These are phyloP conservation scores for Drosophila infuscata DNA, from an alignment of 2,888 invertebrate genomes.

Conservation along the genomic window DNA sequence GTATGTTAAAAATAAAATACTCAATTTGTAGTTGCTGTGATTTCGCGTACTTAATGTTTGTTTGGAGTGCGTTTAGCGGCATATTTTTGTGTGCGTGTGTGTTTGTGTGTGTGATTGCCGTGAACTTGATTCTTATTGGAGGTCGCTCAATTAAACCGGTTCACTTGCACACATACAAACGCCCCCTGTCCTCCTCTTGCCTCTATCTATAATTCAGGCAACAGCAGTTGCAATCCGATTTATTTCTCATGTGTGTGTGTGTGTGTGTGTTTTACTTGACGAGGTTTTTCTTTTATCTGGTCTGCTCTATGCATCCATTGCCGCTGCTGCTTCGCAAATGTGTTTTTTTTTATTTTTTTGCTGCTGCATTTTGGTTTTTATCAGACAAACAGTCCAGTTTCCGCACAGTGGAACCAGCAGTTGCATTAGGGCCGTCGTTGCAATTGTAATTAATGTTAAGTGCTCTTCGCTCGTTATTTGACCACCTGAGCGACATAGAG, in stretches of 20 bases:
- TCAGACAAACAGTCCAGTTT: conserved; percentile 33
- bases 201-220: conserved; percentile 46
- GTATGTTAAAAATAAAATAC: conserved; percentile 31
- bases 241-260: conserved; percentile 15
- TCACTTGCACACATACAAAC: conserved; percentile 23
- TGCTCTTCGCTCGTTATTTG: conserved; percentile 40
- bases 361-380: conserved; percentile 32
- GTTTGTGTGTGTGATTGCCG: conserved; percentile 31
- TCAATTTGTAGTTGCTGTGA: conserved; percentile 15
- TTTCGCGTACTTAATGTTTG: conserved; percentile 23
- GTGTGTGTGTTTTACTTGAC: conserved; percentile 36
- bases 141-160: conserved; percentile 80
- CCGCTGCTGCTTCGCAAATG: conserved; percentile 48
- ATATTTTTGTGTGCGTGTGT: conserved; percentile 8
- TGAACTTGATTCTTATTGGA: conserved; percentile 80
- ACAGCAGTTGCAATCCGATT: conserved; percentile 59
- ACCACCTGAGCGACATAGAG: conserved; percentile 4
- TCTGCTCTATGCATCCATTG: conserved; percentile 47
- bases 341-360: conserved; percentile 23
- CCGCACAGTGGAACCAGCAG: conserved; percentile 63
- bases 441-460: conserved; percentile 66
- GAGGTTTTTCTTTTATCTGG: conserved; percentile 52
- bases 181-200: neutral
- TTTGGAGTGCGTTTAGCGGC: conserved; percentile 45
- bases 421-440: conserved; percentile 58